phyloP scores from a whole-genome alignment of 2,797 vertebrate genomes.

The Phoeniculus purpureus region DNA sequence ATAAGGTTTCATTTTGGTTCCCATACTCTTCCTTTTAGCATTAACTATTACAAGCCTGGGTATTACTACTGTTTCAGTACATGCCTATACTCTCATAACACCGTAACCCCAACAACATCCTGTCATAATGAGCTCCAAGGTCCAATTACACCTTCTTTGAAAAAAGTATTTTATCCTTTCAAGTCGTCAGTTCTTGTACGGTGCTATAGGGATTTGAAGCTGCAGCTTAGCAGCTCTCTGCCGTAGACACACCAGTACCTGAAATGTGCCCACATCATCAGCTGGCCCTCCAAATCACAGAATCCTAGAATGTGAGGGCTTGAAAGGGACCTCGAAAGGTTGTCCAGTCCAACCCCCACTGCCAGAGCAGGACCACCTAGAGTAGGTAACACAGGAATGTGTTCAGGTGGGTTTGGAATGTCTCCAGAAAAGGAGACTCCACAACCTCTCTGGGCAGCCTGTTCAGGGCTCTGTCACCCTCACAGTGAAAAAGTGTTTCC shows the following conservation, averaged over 20 bases:
- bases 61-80: constrained; percentile 21
- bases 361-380: no score
- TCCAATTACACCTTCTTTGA: constrained; percentile 38
- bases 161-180: constrained; percentile 28
- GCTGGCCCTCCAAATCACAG: not conserved
- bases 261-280: not conserved
- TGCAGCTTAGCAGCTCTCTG: not conserved
- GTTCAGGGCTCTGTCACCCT: no score
- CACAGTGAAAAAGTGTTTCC: no score
- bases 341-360: no score
- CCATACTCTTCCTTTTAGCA: constrained; percentile 43
- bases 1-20: constrained; percentile 57
- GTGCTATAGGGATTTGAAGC: not conserved
- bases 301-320: no score
- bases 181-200: not conserved
- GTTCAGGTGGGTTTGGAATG: no score
- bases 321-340: no score
- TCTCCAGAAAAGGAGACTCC: no score
- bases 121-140: constrained; percentile 53
- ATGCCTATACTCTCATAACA: not conserved
- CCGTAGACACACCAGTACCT: not conserved
- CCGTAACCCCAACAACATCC: constrained; percentile 41
- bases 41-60: constrained; percentile 53
- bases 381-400: no score
- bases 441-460: no score